Base-by-base conservation (phyloP, 2,113 vertebrate genomes). In the Canis aureus region DNA sequence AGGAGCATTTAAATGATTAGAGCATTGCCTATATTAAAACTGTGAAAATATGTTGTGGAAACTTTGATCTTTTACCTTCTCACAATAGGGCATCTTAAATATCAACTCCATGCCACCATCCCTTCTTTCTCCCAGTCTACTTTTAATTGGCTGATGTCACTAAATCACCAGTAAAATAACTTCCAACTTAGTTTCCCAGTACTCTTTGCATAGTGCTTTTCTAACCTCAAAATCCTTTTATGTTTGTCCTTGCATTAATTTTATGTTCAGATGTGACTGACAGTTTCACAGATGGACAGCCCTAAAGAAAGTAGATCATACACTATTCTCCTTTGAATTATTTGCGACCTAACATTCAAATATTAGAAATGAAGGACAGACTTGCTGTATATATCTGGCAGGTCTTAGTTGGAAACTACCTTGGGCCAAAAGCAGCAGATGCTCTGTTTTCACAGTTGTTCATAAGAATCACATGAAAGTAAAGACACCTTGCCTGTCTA, bases 341-440 rank as follows among this genome's bases (percentile, higher is more conserved):
- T 53, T 92, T 59, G 76, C 84, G 23, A 49, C 74, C 82, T 62
- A 35, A 95, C 66, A 82, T 83, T 97, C 91, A 94, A 55, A 32
- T 23, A 27, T 4, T 59, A 81, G 79, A 97, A 73, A 51, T 91
- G 74, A 96, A 82, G 78, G 84, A 23, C 74, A 84, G 64, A 64
- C 29, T 91, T 11, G 0, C 0, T 57, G 10, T 55, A 11, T 74
- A 6, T 25, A 43, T 94, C 17, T 98, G 90, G 5, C 55, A 8
- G 89, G 66, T 90, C 82, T 71, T 96, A 93, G 84, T 43, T 94
- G 83, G 62, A 89, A 74, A 92, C 1, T 60, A 95, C 38, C 35
- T 94, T 85, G 89, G 93, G 66, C 53, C 51, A 32, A 89, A 87
- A 25, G 15, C 38, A 93, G 80, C 67, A 88, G 82, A 93, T 93